phyloP scores from a whole-genome alignment of 53 echinoderm and acorn worm genomes.

The Pentamera pediparva region DNA sequence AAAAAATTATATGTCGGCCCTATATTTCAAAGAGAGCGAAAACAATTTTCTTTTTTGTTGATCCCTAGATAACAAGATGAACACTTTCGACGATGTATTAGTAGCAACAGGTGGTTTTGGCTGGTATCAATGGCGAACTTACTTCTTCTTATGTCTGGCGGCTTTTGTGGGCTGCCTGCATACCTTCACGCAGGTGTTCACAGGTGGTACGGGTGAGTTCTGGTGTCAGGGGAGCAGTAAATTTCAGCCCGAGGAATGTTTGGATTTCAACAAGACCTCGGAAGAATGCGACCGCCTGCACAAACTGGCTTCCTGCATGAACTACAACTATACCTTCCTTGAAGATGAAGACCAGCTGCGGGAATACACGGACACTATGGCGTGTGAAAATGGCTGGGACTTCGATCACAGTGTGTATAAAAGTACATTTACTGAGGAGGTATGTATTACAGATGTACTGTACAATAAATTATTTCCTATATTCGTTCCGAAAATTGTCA shows the following conservation, averaged over 20 bases:
- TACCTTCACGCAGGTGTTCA: constrained; percentile 7
- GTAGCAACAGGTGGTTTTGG: background rate
- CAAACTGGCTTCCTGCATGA: background rate
- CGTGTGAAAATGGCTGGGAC: constrained; percentile 8
- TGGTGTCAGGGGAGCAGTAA: background rate
- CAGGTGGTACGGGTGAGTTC: background rate
- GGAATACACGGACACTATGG: background rate
- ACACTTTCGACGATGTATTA: background rate
- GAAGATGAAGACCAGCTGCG: background rate
- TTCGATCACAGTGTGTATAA: constrained; percentile 2
- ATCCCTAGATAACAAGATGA: too few relatives aligned
- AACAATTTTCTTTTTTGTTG: too few relatives aligned
- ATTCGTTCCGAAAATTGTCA: too few relatives aligned
- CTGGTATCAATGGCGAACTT: background rate
- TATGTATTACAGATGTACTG: background rate
- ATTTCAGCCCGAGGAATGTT: background rate
- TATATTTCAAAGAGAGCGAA: too few relatives aligned
- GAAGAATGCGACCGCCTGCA: background rate
- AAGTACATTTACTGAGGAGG: constrained; percentile 21
- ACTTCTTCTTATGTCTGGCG: background rate
- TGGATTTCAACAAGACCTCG: background rate
- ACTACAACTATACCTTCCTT: background rate
- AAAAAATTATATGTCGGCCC: too few relatives aligned
- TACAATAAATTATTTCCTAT: too few relatives aligned
- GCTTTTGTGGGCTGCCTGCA: background rate